phyloP scores from a whole-genome alignment of 2,113 vertebrate genomes.

The Lycocorax pyrrhopterus region DNA sequence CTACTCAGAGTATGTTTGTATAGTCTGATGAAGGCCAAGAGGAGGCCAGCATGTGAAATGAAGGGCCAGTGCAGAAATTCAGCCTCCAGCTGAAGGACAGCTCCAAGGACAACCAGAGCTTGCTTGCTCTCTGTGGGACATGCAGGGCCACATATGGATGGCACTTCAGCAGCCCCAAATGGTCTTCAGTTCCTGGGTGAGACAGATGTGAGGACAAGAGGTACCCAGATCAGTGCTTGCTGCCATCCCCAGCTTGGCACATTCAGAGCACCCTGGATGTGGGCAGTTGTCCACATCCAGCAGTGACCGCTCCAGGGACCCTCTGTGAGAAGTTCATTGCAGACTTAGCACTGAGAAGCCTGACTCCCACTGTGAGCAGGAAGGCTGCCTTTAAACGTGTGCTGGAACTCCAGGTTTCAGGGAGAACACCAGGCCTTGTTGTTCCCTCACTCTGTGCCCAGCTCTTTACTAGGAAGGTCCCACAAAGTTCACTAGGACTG shows the following conservation, averaged over 20 bases:
- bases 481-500: background rate
- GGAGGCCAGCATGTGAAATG: accelerated
- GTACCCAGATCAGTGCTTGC: background rate
- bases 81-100: background rate
- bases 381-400: background rate
- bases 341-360: background rate
- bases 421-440: background rate
- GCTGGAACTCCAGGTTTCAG: background rate
- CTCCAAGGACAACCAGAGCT: background rate
- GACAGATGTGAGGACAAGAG: background rate
- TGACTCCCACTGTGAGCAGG: accelerated
- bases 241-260: background rate
- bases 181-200: background rate
- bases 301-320: accelerated
- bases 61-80: background rate
- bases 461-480: background rate
- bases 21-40: background rate
- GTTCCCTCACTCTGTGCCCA: background rate
- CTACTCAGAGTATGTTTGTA: background rate
- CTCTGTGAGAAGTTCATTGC: background rate
- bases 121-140: accelerated
- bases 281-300: background rate
- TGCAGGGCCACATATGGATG: background rate
- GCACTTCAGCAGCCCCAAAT: background rate
- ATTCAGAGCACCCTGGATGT: background rate